phyloP scores from a whole-genome alignment of 1,140 invertebrate species.

The Drosophila azteca region DNA sequence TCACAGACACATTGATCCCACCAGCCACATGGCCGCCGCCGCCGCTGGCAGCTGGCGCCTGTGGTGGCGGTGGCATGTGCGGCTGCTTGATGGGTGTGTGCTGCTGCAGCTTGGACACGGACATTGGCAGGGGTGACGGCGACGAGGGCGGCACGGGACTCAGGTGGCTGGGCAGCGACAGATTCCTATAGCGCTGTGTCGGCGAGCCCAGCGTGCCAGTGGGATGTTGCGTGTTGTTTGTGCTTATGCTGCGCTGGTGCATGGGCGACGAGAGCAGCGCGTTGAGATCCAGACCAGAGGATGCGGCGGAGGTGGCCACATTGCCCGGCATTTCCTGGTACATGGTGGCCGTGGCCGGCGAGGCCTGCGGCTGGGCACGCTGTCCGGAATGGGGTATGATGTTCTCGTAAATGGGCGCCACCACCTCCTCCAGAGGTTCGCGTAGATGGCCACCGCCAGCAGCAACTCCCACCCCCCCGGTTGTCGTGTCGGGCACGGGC shows the following conservation, averaged over 20 bases:
- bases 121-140: constrained; percentile 51
- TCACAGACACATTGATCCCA: constrained; percentile 77
- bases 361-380: constrained; percentile 80
- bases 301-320: constrained; percentile 41
- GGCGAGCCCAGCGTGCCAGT: constrained; percentile 55
- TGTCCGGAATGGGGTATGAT: constrained; percentile 86
- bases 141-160: constrained; percentile 41
- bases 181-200: constrained; percentile 54
- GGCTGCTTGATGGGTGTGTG: constrained; percentile 69
- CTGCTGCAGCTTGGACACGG: constrained; percentile 63
- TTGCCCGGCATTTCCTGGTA: constrained; percentile 70
- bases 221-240: constrained; percentile 23
- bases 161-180: constrained; percentile 26
- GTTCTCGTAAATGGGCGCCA: constrained; percentile 89
- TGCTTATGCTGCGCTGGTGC: constrained; percentile 67
- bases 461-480: neutral
- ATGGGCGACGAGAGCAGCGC: constrained; percentile 53
- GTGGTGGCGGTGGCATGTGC: constrained; percentile 35
- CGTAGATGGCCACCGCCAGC: neutral
- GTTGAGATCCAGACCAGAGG: constrained; percentile 48
- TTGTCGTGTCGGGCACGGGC: constrained; percentile 64
- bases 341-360: constrained; percentile 78
- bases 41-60: constrained; percentile 8
- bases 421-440: constrained; percentile 28
- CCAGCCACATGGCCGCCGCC: constrained; percentile 17